These are phyloP conservation scores for Danio jaintianensis DNA, from an alignment of 2,797 vertebrate genomes.

Conservation along the genomic window DNA sequence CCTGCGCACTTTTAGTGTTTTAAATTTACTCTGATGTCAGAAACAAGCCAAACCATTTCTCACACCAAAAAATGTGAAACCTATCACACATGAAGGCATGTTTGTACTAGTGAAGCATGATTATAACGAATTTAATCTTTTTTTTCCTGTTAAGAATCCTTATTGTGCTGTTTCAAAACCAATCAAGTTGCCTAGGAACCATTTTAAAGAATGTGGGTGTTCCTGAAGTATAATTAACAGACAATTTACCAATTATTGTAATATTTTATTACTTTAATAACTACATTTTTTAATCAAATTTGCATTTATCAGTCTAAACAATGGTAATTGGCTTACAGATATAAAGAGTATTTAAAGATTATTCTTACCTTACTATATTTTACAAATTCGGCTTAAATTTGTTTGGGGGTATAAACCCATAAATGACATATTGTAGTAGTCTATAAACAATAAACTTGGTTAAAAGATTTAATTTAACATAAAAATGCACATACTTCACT, in stretches of 20 bases:
- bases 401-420: too few relatives aligned
- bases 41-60: slow-evolving; percentile 20
- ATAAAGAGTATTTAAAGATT: too few relatives aligned
- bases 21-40: neutral
- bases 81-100: neutral
- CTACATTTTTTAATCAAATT: too few relatives aligned
- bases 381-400: too few relatives aligned
- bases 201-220: neutral
- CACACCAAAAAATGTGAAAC: slow-evolving; percentile 13
- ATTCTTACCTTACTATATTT: too few relatives aligned
- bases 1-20: neutral
- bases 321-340: too few relatives aligned
- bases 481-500: too few relatives aligned
- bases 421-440: too few relatives aligned
- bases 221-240: neutral
- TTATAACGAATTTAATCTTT: neutral
- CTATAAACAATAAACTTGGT: too few relatives aligned
- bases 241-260: neutral
- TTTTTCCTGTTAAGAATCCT: neutral
- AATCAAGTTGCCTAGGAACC: neutral
- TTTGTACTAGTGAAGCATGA: slow-evolving; percentile 1
- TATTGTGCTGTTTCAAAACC: neutral
- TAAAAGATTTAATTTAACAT: too few relatives aligned
- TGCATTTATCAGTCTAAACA: too few relatives aligned
- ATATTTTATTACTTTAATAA: neutral